These are phyloP conservation scores for Rhingia rostrata DNA, from an alignment of 2,888 invertebrate species.

Conservation along the genomic window DNA sequence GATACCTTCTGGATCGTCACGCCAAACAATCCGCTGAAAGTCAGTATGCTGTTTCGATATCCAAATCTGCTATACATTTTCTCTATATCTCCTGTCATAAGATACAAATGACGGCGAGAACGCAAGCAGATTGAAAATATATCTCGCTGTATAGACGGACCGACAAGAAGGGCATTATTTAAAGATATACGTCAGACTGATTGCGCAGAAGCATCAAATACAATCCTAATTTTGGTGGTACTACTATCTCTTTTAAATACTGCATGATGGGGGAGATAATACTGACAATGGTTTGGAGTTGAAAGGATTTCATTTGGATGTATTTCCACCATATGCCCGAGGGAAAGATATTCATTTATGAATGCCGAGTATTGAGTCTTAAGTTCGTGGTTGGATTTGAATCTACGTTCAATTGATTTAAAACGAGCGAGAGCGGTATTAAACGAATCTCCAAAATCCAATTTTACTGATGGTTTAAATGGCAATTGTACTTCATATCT, in stretches of 20 bases:
- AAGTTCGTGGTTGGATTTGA: neutral
- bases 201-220: no score
- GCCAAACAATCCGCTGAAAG: slow-evolving; percentile 55
- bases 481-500: slow-evolving; percentile 9
- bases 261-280: slow-evolving; percentile 28
- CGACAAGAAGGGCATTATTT: no score
- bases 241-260: slow-evolving; percentile 18
- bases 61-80: neutral
- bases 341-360: neutral
- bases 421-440: neutral
- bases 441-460: slow-evolving; percentile 7
- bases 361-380: neutral
- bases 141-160: no score
- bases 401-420: neutral
- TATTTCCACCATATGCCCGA: slow-evolving; percentile 23
- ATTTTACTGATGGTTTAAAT: slow-evolving; percentile 2
- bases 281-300: neutral
- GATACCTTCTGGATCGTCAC: neutral
- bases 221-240: neutral
- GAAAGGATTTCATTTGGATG: slow-evolving; percentile 1
- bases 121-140: neutral
- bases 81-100: neutral
- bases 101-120: neutral
- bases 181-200: no score
- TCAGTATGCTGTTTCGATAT: neutral